These are phyloP conservation scores for Triplophysa rosa DNA, from an alignment of 2,113 vertebrate genomes.

Conservation along the genomic window DNA sequence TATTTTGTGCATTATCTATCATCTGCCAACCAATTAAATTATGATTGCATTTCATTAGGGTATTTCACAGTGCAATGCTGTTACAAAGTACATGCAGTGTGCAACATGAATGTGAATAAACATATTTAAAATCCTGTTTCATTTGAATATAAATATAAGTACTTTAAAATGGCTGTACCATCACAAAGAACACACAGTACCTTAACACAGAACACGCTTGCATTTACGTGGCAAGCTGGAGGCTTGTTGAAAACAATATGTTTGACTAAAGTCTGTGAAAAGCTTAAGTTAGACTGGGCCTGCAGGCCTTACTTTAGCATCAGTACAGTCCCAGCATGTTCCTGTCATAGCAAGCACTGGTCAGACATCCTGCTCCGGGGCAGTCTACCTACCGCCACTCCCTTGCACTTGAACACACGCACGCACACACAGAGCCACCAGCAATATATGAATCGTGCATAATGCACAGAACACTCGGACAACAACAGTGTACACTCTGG, in stretches of 20 bases:
- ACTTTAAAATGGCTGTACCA: not conserved
- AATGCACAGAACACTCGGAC: constrained; percentile 65
- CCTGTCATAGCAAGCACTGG: constrained; percentile 67
- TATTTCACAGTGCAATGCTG: not conserved
- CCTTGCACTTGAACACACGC: constrained; percentile 45
- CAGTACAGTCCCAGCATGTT: constrained; percentile 71
- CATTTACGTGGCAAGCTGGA: not conserved
- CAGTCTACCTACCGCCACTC: constrained; percentile 70
- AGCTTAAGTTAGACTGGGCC: constrained; percentile 64
- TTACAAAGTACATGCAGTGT: not conserved
- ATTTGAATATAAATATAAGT: not conserved
- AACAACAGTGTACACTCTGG: constrained; percentile 40
- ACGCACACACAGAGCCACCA: constrained; percentile 67
- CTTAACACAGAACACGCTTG: constrained; percentile 9
- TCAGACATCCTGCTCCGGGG: constrained; percentile 63
- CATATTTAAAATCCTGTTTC: not conserved
- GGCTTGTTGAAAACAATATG: constrained; percentile 68
- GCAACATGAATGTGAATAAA: not conserved
- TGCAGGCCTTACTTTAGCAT: constrained; percentile 63
- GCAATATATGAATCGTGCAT: constrained; percentile 70
- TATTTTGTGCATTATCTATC: not conserved
- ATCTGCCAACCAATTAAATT: not conserved
- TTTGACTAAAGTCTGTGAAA: constrained; percentile 66
- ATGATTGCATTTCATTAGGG: not conserved
- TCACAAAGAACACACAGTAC: not conserved